Evolutionary conservation across 2,888 invertebrate genomes (phyloP).

Genomic region (Stramonita haemastoma): DNA sequence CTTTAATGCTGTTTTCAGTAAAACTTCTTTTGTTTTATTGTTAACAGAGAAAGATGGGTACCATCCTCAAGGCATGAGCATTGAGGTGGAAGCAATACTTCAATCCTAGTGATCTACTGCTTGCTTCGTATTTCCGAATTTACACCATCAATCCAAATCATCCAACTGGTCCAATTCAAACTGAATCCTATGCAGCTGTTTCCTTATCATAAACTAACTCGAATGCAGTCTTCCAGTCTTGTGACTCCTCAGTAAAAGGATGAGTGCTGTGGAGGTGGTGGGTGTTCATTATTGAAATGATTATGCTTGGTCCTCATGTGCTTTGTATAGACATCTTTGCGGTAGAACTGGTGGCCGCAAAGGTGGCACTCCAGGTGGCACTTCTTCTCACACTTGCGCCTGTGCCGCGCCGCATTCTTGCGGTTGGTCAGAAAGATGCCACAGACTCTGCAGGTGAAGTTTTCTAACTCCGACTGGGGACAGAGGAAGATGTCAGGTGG

Average conservation of each 20-base stretch:
- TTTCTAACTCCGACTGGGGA: not conserved
- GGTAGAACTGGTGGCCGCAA: constrained; percentile 33
- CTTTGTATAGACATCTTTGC: constrained; percentile 23
- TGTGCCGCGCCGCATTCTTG: constrained; percentile 31
- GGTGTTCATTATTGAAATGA: not conserved
- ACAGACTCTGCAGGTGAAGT: constrained; percentile 17
- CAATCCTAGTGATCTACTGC: no score
- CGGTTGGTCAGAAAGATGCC: constrained; percentile 13
- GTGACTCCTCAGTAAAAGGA: not conserved
- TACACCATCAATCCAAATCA: no score
- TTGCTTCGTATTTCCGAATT: no score
- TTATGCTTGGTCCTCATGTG: constrained; percentile 27
- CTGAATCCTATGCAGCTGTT: no score
- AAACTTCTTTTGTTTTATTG: no score
- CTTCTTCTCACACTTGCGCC: constrained; percentile 24
- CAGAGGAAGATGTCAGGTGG: not conserved
- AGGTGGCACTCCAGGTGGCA: constrained; percentile 27
- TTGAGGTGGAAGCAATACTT: no score
- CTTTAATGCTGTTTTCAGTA: no score
- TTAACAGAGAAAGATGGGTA: no score
- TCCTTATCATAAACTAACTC: not conserved
- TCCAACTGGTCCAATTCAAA: no score
- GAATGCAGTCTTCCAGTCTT: not conserved
- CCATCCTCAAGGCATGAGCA: no score
- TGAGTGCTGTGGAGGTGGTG: not conserved